A percentile compares a stretch with the other conserved stretches of the same genome.
phyloP scores from a whole-genome alignment of 2,888 invertebrate genomes.

The Philopedon plagiatum region DNA sequence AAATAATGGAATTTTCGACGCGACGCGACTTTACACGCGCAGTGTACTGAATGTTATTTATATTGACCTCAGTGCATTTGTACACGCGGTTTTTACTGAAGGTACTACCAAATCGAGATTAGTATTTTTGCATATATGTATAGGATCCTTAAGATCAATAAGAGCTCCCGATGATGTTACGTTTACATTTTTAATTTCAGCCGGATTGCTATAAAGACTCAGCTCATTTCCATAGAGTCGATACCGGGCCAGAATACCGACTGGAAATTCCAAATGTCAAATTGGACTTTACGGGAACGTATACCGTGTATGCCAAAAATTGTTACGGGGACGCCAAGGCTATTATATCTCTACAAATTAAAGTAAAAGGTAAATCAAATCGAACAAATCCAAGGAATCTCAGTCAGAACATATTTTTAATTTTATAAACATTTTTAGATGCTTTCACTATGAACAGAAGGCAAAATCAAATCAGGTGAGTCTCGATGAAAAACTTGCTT shows the following conservation, averaged over 20 bases:
- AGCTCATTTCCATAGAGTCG: constrained; percentile 83
- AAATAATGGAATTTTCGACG: too few species aligned
- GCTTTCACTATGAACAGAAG: constrained; percentile 53
- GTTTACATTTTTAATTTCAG: too few species aligned
- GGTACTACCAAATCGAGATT: too few species aligned
- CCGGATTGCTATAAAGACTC: constrained; percentile 91
- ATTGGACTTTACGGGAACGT: constrained; percentile 89
- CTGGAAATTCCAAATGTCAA: constrained; percentile 90
- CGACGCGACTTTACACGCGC: too few species aligned
- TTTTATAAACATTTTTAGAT: constrained; percentile 56
- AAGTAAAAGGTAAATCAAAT: constrained; percentile 79
- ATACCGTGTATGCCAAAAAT: constrained; percentile 87
- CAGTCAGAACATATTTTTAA: background rate
- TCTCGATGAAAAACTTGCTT: too few species aligned
- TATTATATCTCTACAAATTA: constrained; percentile 88
- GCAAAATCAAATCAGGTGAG: constrained; percentile 70
- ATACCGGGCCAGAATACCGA: constrained; percentile 84
- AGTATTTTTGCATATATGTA: too few species aligned
- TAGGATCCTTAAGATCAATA: too few species aligned
- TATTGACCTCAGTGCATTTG: too few species aligned
- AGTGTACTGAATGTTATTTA: too few species aligned
- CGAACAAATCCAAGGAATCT: background rate
- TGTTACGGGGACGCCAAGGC: constrained; percentile 88
- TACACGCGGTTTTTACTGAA: too few species aligned
- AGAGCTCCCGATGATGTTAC: too few species aligned